Evolutionary conservation across 2,113 vertebrate genomes (phyloP), one percentile per base, ranked within the genome.

Genomic region (Microcebus murinus): DNA sequence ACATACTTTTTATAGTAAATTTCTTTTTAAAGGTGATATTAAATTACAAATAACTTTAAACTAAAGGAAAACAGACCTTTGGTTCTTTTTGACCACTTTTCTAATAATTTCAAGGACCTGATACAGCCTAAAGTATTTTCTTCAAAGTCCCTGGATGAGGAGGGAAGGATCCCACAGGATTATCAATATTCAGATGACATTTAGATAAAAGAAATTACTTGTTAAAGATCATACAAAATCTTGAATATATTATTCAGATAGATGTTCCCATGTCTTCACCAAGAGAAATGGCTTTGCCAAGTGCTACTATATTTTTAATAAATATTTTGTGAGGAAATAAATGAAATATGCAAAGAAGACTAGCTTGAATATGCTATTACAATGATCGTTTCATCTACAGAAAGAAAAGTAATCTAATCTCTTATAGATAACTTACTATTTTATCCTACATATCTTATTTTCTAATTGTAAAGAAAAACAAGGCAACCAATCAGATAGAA

Each of bases 391-490:
- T 96, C 93, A 90, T 90, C 90, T 94, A 98, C n/a, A 88, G 83
- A 92, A 83, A 92, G 81, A 95, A 95, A 98, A 96, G 45, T 94
- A 92, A 98, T 94, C 89, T 74, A 94, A 91, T 93, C 73, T 90
- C 74, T 63, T 55, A 48, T 63, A 48, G 80, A 48, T 91, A 95
- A 94, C 80, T 77, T 82, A 68, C 91, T 93, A 96, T 92, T 73
- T 57, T 13, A 71, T 80, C 84, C 74, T 84, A 63, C 71, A 39
- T 85, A 94, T 95, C 98, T 98, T 97, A 94, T 94, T 96, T 94
- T 97, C 95, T 97, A 98, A 98, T 87, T 96, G 48, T 83, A 95
- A 98, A 95, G 97, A 98, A 98, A 97, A 97, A 34, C 91, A 98
- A 98, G 90, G 86, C 93, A 97, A 86, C 91, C 97, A 95, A 94